These are phyloP conservation scores for Fragum fragum DNA, from an alignment of 2,888 invertebrate species.

Conservation along the genomic window DNA sequence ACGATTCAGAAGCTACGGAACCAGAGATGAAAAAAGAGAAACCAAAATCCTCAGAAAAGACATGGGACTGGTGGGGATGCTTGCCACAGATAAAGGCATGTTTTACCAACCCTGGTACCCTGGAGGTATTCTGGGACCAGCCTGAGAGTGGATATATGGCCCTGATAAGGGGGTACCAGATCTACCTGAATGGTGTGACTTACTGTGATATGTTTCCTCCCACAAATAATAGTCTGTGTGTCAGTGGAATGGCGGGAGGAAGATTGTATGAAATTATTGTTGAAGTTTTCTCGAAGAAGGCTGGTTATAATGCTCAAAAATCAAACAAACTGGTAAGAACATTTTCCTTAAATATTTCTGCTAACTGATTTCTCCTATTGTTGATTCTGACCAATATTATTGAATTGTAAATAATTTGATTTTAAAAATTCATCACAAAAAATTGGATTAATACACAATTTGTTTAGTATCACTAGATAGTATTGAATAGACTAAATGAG, in stretches of 20 bases:
- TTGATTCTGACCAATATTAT: no score
- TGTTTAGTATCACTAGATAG: no score
- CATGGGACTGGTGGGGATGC: conserved; percentile 84
- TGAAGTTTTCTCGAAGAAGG: conserved; percentile 81
- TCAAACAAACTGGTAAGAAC: conserved; percentile 85
- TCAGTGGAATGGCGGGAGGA: conserved; percentile 86
- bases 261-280: conserved; percentile 83
- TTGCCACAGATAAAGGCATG: conserved; percentile 83
- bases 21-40: conserved; percentile 37
- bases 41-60: conserved; percentile 53
- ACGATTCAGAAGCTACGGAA: conserved; percentile 63
- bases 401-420: no score
- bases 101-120: conserved; percentile 83
- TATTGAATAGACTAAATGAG: no score
- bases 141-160: conserved; percentile 58
- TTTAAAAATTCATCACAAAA: no score
- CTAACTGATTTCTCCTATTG: no score
- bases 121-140: conserved; percentile 86
- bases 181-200: conserved; percentile 85
- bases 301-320: conserved; percentile 79
- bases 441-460: no score
- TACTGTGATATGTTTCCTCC: conserved; percentile 85
- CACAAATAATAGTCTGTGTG: conserved; percentile 79
- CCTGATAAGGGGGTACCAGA: conserved; percentile 84
- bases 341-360: no score